Evolutionary conservation across 2,888 invertebrate genomes (phyloP).

Genomic region (Calameuta filiformis): DNA sequence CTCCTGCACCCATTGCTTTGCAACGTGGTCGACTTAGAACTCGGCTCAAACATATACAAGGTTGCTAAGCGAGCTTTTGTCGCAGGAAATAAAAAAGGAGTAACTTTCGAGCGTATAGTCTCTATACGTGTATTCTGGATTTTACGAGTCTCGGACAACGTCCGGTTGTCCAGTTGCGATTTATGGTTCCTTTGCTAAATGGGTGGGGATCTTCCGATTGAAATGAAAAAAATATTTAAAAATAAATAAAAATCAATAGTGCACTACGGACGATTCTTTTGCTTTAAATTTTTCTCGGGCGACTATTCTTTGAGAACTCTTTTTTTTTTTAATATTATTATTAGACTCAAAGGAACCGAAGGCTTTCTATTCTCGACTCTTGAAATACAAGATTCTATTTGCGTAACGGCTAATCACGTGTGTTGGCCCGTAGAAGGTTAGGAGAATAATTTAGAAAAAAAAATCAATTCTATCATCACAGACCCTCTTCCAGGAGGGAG

Average conservation of each 20-base stretch:
- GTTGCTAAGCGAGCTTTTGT: neutral
- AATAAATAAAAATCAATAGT: neutral
- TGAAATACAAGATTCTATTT: slow-evolving; percentile 1
- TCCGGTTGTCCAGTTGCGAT: neutral
- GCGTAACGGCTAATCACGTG: neutral
- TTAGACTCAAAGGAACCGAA: neutral
- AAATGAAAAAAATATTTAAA: neutral
- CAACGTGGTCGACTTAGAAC: neutral
- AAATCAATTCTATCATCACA: neutral
- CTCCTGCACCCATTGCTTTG: neutral
- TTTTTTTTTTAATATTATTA: neutral
- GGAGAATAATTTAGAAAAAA: neutral
- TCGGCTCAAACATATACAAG: neutral
- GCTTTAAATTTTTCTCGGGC: neutral
- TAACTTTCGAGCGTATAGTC: neutral
- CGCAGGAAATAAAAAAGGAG: neutral
- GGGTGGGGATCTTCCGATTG: neutral
- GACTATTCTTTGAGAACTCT: neutral
- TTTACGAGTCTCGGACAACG: neutral
- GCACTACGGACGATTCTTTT: neutral
- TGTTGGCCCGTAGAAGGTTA: neutral
- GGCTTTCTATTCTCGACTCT: neutral
- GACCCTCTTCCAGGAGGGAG: neutral
- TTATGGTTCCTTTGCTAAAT: neutral
- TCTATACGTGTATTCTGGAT: neutral